Evolutionary conservation across 2,888 invertebrate genomes (phyloP), one percentile per base, ranked within the genome.

Genomic region (Ochropleura plecta): DNA sequence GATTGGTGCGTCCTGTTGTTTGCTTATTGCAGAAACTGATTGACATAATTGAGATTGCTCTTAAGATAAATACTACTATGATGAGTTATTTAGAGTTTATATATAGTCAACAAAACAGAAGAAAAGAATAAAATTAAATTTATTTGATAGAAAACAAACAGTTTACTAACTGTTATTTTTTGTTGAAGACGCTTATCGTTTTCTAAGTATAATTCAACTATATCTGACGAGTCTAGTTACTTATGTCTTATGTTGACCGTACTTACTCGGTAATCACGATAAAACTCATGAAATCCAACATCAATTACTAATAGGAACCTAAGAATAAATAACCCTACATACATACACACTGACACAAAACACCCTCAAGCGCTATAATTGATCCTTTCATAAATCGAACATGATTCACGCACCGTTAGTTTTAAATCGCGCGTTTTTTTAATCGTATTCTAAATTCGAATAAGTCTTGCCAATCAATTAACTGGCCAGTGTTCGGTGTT

Each of bases 391-490:
- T 63, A 79, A 79, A 81, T 55, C 64, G 62, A 68, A 81, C 40
- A n/a, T 60, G 60, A 51, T 30, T 9, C 44, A 65, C 53, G 67
- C 67, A 64, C 49, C 69, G 53, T 51, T 75, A 72, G 60, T 67
- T 66, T 48, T 40, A 53, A 73, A 82, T 68, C 62, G 42, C 44
- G 18, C 53, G 64, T 69, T 73, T 78, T 75, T 81, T 59, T 12
- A 75, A 63, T 67, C 48, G 60, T 46, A n/a, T 79, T 66, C 68
- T 57, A 76, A 76, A 79, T 76, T 79, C 49, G 16, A 80, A 76
- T 77, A 76, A 76, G 53, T 76, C 49, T 76, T 63, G 53, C 70
- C 73, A 71, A 73, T 77, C 82, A 82, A 77, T 82, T 82, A 77
- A 74, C 71, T 73, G 51, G 51, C 46, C 62, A 42, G 66, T 59